Evolutionary conservation across 1,140 invertebrate species (phyloP).

Genomic region (Cephus cinctus): DNA sequence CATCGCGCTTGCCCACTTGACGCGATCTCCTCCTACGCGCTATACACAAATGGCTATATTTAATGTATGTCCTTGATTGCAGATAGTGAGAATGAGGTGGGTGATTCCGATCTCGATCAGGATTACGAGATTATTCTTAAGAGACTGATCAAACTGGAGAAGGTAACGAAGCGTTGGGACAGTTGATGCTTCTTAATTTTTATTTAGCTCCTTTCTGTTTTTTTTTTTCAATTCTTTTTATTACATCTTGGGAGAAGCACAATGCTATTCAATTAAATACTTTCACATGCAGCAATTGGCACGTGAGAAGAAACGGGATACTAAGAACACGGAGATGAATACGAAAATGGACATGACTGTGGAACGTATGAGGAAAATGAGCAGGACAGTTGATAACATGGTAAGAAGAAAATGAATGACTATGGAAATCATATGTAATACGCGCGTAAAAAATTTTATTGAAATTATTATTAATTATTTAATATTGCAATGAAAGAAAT

Average conservation of each 20-base stretch:
- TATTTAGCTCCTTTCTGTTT: neutral
- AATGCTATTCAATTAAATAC: no score
- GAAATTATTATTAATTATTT: neutral
- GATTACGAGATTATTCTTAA: constrained; percentile 47
- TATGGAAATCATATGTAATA: neutral
- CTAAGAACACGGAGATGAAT: constrained; percentile 39
- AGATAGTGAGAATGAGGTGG: constrained; percentile 51
- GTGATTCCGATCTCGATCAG: constrained; percentile 34
- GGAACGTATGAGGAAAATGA: constrained; percentile 47
- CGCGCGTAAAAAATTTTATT: neutral
- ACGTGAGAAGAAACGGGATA: constrained; percentile 40
- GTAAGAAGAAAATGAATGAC: constrained; percentile 22
- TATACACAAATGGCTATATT: neutral
- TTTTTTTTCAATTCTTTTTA: constrained; percentile 2
- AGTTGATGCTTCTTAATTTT: neutral
- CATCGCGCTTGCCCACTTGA: neutral
- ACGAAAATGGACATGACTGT: constrained; percentile 43
- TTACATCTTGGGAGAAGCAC: neutral
- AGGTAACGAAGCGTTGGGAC: constrained; percentile 29
- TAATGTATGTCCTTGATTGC: no score
- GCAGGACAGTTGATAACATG: constrained; percentile 43
- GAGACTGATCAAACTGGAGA: constrained; percentile 49
- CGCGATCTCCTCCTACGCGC: neutral
- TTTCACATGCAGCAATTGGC: constrained; percentile 38
- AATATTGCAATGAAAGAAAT: no score